Base-by-base conservation (phyloP, 1,140 invertebrate species). In the Homarus americanus region DNA sequence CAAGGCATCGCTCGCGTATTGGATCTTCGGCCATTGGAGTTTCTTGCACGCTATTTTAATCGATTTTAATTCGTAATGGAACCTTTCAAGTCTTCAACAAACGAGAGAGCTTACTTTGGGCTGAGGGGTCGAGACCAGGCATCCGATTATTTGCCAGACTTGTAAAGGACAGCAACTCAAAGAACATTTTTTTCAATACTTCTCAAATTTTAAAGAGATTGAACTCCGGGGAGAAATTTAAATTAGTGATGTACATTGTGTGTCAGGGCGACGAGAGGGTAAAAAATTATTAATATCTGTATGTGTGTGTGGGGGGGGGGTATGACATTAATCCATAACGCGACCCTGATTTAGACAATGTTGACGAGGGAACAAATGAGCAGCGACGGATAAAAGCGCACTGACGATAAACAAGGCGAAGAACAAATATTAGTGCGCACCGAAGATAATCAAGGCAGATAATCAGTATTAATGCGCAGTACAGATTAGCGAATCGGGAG, bases 41-140 rank as follows among this genome's bases (percentile, higher is more conserved):
- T 69, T 63, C 53, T 69, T 53, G 49, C 73, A 34, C 53, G 53
- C 38, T 87, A 79, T 78, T 87, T 87, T 79, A 87, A 87, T 87
- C 86, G 86, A 87, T 87, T 87, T 87, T 87, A 87, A 87, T 87
- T 87, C 72, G 86, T 87, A 87, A 87, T 87, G 86, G 86, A 69
- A 87, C 86, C 86, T 87, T 87, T 87, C 86, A 87, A 87, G 86
- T 87, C 76, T 28, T 80, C 86, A 69, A 79, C 86, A 87, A 87
- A 87, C 86, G 86, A 41, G 75, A 69, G 76, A 78, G 78, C 76
- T 87, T 80, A 87, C 86, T 87, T 87, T 87, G 75, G 86, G 58
- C n/a, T 63, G 53, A 40, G 53, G 78, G 86, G 83, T 85, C 83
- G 83, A 40, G 83, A 41, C 83, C 76, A 38, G 86, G 38, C 86